Evolutionary conservation across 2,113 vertebrate species (phyloP), one percentile per base, ranked within the genome.

Genomic region (Ammodytes dubius): DNA sequence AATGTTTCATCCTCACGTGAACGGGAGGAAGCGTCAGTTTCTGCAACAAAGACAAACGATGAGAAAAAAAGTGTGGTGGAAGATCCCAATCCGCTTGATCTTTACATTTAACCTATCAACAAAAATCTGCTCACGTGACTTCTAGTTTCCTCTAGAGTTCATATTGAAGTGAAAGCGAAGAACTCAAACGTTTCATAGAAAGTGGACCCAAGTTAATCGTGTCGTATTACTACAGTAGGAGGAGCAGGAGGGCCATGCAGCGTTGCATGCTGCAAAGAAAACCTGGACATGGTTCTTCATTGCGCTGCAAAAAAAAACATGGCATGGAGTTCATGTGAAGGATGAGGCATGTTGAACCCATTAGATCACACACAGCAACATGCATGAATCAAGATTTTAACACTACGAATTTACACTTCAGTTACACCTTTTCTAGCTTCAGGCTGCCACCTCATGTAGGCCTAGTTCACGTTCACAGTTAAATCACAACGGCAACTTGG

Each of bases 21-120:
- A 10, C 71, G 78, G 82, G 82, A 90, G 79, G 70, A 45, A 15
- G 57, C 67, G 81, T 86, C 84, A 74, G 82, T 73, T 74, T 84
- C 79, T 87, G 69, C 74, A 54, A 82, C 77, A 87, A 79, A 84
- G 67, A 74, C 5, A 13, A 85, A 71, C 45, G 71, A 47, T 60
- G 61, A 4, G 17, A 7, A 13, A 53, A 78, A 71, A 65, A 77
- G 5, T 13, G 52, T 19, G 70, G 65, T 27, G 76, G 46, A 50
- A 47, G 63, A 42, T 86, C 46, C 74, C 57, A 84, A 85, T 61
- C 6, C 15, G 52, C 39, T 83, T 53, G 19, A 8, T 83, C 43
- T 74, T 66, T 59, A 46, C 10, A 42, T 66, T 56, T 17, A 59
- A 39, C 37, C 61, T 45, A 15, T 27, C n/a, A 11, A 27, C 27